Evolutionary conservation across 2,113 vertebrate genomes (phyloP).

Genomic region (Pica pica): DNA sequence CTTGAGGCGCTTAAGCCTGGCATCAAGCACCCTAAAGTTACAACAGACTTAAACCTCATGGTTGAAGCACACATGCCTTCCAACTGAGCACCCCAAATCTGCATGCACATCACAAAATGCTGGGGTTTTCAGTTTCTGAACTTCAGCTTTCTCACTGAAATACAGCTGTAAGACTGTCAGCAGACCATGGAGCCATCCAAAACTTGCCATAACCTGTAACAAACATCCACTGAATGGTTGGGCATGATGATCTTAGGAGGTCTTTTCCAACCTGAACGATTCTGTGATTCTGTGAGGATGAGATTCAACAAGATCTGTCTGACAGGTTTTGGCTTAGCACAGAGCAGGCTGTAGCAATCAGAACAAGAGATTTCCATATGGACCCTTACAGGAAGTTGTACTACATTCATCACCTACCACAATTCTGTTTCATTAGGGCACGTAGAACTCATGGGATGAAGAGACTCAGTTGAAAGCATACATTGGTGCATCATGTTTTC

Average conservation of each 20-base stretch:
- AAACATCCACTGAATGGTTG: neutral
- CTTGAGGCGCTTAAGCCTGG: neutral
- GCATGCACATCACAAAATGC: neutral
- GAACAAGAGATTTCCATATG: neutral
- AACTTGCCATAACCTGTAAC: neutral
- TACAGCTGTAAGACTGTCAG: neutral
- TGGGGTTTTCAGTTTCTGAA: neutral
- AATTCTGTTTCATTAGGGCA: neutral
- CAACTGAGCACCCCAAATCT: neutral
- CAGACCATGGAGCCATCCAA: neutral
- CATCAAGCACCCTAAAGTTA: neutral
- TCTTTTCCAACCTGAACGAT: neutral
- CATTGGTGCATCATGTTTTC: neutral
- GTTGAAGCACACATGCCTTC: neutral
- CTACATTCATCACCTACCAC: neutral
- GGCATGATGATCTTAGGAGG: neutral
- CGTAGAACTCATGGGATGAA: fast-evolving
- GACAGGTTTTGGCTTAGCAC: neutral
- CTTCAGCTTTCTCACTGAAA: neutral
- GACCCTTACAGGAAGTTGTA: neutral
- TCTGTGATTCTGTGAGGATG: neutral
- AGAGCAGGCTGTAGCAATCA: neutral
- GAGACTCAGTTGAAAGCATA: neutral
- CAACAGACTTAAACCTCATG: neutral
- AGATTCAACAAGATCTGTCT: neutral